Evolutionary conservation across 2,113 vertebrate species (phyloP).

Genomic region (Hyperopisus bebe): DNA sequence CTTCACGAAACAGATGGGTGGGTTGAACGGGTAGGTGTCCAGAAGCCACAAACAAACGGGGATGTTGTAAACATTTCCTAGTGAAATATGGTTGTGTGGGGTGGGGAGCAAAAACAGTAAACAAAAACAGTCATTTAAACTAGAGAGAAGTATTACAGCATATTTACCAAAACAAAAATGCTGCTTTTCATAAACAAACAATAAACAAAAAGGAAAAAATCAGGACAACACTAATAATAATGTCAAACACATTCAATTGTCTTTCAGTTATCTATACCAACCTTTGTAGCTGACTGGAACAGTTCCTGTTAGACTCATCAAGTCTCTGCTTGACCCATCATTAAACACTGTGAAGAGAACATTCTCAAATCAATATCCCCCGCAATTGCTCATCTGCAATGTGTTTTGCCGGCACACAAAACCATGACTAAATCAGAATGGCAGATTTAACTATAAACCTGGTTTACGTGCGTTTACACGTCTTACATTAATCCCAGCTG

Average conservation of each 20-base stretch:
- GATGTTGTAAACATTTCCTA: slow-evolving; percentile 94
- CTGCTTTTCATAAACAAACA: background rate
- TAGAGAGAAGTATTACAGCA: background rate
- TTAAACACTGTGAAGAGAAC: slow-evolving; percentile 81
- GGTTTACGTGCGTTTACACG: background rate
- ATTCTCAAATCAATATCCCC: slow-evolving; percentile 13
- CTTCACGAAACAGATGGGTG: slow-evolving; percentile 98
- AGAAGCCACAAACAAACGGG: slow-evolving; percentile 94
- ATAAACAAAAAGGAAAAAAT: background rate
- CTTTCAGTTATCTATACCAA: slow-evolving; percentile 38
- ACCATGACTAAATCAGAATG: background rate
- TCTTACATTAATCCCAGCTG: background rate
- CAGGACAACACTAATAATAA: background rate
- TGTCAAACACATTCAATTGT: background rate
- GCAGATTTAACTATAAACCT: background rate
- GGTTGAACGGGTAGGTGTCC: slow-evolving; percentile 95
- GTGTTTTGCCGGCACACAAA: background rate
- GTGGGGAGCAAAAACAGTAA: background rate
- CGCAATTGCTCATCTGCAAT: background rate
- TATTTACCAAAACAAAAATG: background rate
- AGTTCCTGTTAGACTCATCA: slow-evolving; percentile 93
- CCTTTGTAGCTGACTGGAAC: slow-evolving; percentile 95
- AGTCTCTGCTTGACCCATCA: slow-evolving; percentile 84
- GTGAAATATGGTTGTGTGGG: background rate
- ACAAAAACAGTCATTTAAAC: background rate